Evolutionary conservation across 2,888 invertebrate genomes (phyloP).

Genomic region (Lamellibrachia satsuma): DNA sequence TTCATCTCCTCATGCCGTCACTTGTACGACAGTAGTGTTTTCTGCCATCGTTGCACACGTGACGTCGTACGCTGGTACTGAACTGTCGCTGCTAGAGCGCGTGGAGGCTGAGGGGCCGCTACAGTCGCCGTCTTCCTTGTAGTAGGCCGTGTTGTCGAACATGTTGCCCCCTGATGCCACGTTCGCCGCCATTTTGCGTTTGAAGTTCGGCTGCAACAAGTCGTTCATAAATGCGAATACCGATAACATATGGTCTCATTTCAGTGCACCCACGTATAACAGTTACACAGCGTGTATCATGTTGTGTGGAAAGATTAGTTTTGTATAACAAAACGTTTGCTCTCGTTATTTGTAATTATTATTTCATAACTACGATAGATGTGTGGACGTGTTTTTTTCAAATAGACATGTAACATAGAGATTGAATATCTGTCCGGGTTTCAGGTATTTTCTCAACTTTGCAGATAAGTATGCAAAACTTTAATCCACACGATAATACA

Average conservation of each 20-base stretch:
- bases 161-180: background rate
- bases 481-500: too few relatives aligned
- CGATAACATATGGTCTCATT: too few relatives aligned
- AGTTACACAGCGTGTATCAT: background rate
- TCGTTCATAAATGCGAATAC: background rate
- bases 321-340: background rate
- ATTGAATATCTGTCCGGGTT: background rate
- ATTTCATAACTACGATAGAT: background rate
- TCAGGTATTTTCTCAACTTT: too few relatives aligned
- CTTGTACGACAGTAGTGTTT: background rate
- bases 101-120: background rate
- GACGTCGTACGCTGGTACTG: background rate
- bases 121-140: background rate
- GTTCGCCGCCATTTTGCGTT: background rate
- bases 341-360: background rate
- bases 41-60: background rate
- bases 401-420: background rate
- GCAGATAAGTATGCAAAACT: too few relatives aligned
- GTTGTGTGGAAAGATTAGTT: background rate
- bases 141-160: background rate
- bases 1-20: background rate
- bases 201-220: conserved; percentile 6
- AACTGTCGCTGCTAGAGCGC: background rate
- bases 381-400: background rate
- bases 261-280: background rate